phyloP scores from a whole-genome alignment of 2,888 invertebrate species.

The Erannis defoliaria region DNA sequence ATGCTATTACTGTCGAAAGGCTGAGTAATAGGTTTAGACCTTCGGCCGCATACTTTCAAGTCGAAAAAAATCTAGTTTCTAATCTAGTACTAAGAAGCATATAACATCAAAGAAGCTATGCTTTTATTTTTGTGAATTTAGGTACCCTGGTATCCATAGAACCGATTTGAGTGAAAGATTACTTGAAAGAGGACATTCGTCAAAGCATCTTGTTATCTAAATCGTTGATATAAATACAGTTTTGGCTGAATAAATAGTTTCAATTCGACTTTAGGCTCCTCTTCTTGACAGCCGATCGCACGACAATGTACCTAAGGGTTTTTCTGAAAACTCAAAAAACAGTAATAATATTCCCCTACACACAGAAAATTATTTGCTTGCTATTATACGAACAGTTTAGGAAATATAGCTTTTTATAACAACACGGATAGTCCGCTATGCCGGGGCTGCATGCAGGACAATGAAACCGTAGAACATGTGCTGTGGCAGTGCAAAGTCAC shows the following conservation, averaged over 20 bases:
- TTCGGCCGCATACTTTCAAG: constrained; percentile 1
- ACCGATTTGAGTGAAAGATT: not conserved
- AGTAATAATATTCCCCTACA: too few species aligned
- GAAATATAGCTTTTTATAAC: too few species aligned
- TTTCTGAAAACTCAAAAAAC: too few species aligned
- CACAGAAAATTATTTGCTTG: too few species aligned
- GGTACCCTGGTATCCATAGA: not conserved
- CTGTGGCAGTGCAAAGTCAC: too few species aligned
- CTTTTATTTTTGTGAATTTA: not conserved
- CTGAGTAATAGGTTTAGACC: constrained; percentile 45
- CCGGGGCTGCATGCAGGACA: too few species aligned
- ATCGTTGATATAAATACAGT: not conserved
- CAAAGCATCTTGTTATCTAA: not conserved
- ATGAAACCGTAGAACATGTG: too few species aligned
- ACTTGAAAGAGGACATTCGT: not conserved
- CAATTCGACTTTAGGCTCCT: not conserved
- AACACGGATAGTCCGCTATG: too few species aligned
- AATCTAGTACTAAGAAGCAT: constrained; percentile 3
- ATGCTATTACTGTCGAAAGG: constrained; percentile 47
- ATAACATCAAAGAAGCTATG: not conserved
- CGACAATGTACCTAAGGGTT: too few species aligned
- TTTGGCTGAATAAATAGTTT: not conserved
- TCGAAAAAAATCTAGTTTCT: too few species aligned
- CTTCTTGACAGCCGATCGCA: too few species aligned
- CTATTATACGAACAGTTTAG: too few species aligned